Conservation (phyloP, 2,797 vertebrate species). For the Orestias chungarensis region DNA sequence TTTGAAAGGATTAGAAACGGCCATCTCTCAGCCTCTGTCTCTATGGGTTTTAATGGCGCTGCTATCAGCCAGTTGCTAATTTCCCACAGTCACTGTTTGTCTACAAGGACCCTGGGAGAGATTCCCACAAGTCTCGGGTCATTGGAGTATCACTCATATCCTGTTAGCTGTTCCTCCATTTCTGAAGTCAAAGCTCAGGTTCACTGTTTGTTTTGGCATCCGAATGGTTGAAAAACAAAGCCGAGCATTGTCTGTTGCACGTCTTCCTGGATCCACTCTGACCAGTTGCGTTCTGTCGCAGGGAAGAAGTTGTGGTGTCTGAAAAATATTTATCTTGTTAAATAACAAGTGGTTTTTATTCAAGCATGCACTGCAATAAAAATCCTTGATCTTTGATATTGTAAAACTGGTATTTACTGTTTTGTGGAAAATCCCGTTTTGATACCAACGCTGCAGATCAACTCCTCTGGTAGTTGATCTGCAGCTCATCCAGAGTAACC, state of each 20-base stretch:
- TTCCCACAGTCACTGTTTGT: conserved; percentile 31
- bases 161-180: conserved; percentile 30
- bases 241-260: conserved; percentile 28
- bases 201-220: conserved; percentile 39
- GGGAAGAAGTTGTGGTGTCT: conserved; percentile 5
- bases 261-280: not conserved
- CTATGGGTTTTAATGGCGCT: conserved; percentile 7
- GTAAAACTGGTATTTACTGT: too few relatives aligned
- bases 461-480: not conserved
- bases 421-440: not conserved
- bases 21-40: not conserved
- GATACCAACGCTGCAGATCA: too few relatives aligned
- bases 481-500: not conserved
- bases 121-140: conserved; percentile 34
- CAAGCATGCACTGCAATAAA: conserved; percentile 2
- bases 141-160: conserved; percentile 29
- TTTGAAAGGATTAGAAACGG: conserved; percentile 1
- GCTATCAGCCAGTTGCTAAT: conserved; percentile 18
- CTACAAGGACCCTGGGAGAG: conserved; percentile 13
- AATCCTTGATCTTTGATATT: conserved; percentile 3
- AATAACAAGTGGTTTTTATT: conserved; percentile 1
- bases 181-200: conserved; percentile 38
- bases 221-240: conserved; percentile 24
- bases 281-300: conserved; percentile 3
- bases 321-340: conserved; percentile 30